Conservation (phyloP, 2,888 invertebrate genomes). For the Aphidoletes aphidimyza region DNA sequence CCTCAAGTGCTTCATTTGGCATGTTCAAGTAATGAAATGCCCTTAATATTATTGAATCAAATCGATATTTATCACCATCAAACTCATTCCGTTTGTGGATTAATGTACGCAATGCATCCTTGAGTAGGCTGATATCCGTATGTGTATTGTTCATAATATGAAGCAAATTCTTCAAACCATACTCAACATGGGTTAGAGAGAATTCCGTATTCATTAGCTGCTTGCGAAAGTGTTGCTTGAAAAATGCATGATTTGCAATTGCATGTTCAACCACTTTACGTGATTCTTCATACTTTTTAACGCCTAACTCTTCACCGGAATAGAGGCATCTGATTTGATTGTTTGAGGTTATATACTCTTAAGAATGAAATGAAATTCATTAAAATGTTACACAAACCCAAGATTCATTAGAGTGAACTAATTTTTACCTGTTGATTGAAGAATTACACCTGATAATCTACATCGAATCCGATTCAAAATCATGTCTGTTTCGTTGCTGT, state of each 20-base stretch:
- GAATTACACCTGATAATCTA: background rate
- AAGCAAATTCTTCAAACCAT: background rate
- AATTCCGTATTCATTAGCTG: background rate
- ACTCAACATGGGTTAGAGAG: background rate
- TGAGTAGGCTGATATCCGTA: background rate
- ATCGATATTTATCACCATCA: background rate
- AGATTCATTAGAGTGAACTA: too few species aligned
- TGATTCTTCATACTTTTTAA: background rate
- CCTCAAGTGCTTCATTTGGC: background rate
- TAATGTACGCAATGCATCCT: background rate
- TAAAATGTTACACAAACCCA: too few species aligned
- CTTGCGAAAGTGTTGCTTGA: background rate
- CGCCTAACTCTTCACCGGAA: background rate
- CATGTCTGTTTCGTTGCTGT: background rate
- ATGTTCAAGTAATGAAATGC: slow-evolving; percentile 13
- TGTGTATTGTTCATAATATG: background rate
- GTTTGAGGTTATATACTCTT: background rate
- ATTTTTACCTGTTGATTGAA: background rate
- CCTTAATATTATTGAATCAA: background rate
- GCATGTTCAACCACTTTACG: background rate
- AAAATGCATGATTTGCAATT: slow-evolving; percentile 2
- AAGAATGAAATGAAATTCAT: background rate
- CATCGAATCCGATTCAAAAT: background rate
- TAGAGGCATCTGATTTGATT: background rate
- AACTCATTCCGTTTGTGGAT: background rate